These are phyloP conservation scores for Poecilobothrus nobilitatus DNA, from an alignment of 2,888 invertebrate genomes.

Conservation along the genomic window DNA sequence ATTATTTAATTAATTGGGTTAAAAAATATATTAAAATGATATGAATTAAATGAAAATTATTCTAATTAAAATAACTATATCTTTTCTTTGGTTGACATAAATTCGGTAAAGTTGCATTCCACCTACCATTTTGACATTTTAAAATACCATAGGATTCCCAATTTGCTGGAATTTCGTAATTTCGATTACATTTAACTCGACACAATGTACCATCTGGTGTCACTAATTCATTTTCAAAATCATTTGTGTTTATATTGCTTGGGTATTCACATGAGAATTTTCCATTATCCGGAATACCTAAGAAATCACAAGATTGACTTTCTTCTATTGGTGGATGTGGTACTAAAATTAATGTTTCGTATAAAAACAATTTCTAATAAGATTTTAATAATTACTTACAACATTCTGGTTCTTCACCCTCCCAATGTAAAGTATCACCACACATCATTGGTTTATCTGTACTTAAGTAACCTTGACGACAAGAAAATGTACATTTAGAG, in stretches of 20 bases:
- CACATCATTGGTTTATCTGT: constrained; percentile 23
- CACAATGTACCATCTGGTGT: constrained; percentile 24
- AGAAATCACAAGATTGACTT: constrained; percentile 20
- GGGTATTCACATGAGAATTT: constrained; percentile 24
- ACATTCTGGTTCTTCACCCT: constrained; percentile 24
- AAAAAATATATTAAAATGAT: too few species aligned
- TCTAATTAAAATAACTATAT: too few species aligned
- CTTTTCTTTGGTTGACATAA: constrained; percentile 20
- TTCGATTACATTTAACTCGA: constrained; percentile 22
- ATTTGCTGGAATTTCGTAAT: constrained; percentile 22
- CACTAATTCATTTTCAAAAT: constrained; percentile 19
- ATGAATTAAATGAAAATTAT: too few species aligned
- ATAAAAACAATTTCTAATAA: neutral
- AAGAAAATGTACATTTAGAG: constrained; percentile 24
- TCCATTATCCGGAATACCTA: constrained; percentile 23
- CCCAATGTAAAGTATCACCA: constrained; percentile 24
- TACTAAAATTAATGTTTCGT: neutral
- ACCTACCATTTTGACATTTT: constrained; percentile 22
- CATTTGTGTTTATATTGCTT: constrained; percentile 18
- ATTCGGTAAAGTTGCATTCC: constrained; percentile 24
- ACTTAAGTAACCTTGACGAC: constrained; percentile 22
- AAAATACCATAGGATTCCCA: constrained; percentile 19
- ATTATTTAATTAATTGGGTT: too few species aligned
- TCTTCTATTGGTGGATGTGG: neutral
- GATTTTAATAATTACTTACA: constrained; percentile 13